Conservation (phyloP, 2,797 vertebrate genomes). For the Pteropus rufus region DNA sequence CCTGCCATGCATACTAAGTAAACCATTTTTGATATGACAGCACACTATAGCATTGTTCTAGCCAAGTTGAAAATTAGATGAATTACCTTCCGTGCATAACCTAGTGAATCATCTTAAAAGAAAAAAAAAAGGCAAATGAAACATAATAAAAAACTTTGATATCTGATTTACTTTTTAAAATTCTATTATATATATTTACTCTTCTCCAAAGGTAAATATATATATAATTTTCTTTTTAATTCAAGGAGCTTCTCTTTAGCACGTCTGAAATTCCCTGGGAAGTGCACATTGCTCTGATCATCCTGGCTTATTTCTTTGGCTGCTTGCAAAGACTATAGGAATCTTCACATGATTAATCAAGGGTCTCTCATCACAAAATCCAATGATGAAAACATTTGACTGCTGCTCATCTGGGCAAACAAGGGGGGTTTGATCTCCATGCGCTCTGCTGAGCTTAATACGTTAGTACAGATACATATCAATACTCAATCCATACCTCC, state of each 20-base stretch:
- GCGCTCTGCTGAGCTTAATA: constrained; percentile 57
- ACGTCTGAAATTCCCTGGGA: constrained; percentile 40
- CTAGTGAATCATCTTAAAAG: not conserved
- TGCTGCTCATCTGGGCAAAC: constrained; percentile 53
- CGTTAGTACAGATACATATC: constrained; percentile 56
- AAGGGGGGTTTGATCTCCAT: constrained; percentile 62
- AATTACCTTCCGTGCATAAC: not conserved
- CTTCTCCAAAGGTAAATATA: not conserved
- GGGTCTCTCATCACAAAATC: constrained; percentile 55
- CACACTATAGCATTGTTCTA: not conserved
- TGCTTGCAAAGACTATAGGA: constrained; percentile 37
- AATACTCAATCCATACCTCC: constrained; percentile 64
- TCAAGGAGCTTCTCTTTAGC: constrained; percentile 23
- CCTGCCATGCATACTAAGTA: not conserved
- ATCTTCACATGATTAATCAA: constrained; percentile 49
- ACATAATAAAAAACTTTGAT: not conserved
- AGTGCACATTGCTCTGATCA: constrained; percentile 40
- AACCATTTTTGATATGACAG: not conserved
- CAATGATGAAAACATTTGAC: constrained; percentile 65
- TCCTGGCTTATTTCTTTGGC: constrained; percentile 33
- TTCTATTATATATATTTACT: not conserved
- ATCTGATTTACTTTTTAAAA: not conserved
- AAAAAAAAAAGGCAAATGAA: constrained; percentile 9
- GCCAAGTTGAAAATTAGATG: not conserved
- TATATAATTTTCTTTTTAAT: constrained; percentile 4